Evolutionary conservation across 2,888 invertebrate species (phyloP), one percentile per base, ranked within the genome.

Genomic region (Mamestra brassicae): DNA sequence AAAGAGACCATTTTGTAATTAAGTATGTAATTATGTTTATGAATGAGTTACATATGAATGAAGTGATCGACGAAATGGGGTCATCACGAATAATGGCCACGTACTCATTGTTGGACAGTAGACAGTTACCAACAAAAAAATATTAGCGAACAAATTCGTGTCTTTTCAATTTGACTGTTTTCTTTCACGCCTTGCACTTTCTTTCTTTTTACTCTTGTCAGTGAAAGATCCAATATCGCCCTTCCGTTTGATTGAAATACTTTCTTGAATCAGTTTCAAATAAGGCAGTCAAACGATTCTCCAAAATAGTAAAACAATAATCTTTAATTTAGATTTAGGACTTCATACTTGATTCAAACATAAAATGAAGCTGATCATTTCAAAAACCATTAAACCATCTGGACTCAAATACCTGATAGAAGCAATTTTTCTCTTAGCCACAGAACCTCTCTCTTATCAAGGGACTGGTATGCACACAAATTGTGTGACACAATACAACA

Each of bases 111-210:
- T 36, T 11, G 54, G n/a, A 47, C 52, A 55, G 55, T 55, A n/a
- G 13, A 47, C 47, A 11, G 57, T 34, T 34, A n/a, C 17, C 38
- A n/a, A 45, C 13, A 71, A 64, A 69, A 78, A 65, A 34, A 26
- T 8, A 52, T 17, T 55, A n/a, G 47, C 26, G 45, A 58, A 57
- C 54, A 54, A 26, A 63, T 38, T 72, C 80, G 75, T 86, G 85
- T 45, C 58, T 63, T 78, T 82, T 63, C 80, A 81, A 76, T 86
- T 86, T 78, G n/a, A 26, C 62, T 10, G 65, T 83, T 72, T 58
- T 71, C 74, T 73, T 79, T 80, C 71, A 65, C 78, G 77, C 17
- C 50, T 63, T 36, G 36, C 2, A 84, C 63, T 83, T 71, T 74
- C 55, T 11, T 65, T 60, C 63, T 84, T 55, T 72, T 52, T 61